A percentile compares a stretch with the other conserved stretches of the same genome.
phyloP scores from a whole-genome alignment of 2,888 invertebrate species.

The Mactromeris polynyma region DNA sequence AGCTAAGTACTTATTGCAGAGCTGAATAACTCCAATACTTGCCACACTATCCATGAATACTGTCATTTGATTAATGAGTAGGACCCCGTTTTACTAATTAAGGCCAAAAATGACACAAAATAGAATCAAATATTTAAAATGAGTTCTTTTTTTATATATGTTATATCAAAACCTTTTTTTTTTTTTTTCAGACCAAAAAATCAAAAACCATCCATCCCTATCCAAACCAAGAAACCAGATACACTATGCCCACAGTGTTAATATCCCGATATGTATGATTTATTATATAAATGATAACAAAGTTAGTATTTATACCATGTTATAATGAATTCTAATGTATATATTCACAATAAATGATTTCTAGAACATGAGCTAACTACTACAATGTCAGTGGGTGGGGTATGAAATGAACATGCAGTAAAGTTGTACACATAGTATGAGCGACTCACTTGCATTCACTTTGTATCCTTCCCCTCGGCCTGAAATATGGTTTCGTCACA shows the following conservation, averaged over 20 bases:
- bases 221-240: no score
- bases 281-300: not conserved
- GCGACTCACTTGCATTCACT: constrained; percentile 69
- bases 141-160: no score
- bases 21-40: no score
- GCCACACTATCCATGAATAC: no score
- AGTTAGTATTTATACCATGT: constrained; percentile 1
- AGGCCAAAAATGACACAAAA: no score
- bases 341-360: not conserved
- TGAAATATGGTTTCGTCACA: constrained; percentile 51
- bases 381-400: constrained; percentile 30
- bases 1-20: no score
- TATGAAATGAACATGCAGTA: constrained; percentile 32
- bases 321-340: not conserved
- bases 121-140: no score
- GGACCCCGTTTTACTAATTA: no score
- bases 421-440: constrained; percentile 1
- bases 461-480: constrained; percentile 65
- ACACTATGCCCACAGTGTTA: not conserved
- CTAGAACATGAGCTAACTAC: constrained; percentile 3
- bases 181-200: no score
- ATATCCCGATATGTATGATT: not conserved
- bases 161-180: no score
- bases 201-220: no score
- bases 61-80: no score